Base-by-base conservation (phyloP, 2,113 vertebrate species). In the Paramisgurnus dabryanus region DNA sequence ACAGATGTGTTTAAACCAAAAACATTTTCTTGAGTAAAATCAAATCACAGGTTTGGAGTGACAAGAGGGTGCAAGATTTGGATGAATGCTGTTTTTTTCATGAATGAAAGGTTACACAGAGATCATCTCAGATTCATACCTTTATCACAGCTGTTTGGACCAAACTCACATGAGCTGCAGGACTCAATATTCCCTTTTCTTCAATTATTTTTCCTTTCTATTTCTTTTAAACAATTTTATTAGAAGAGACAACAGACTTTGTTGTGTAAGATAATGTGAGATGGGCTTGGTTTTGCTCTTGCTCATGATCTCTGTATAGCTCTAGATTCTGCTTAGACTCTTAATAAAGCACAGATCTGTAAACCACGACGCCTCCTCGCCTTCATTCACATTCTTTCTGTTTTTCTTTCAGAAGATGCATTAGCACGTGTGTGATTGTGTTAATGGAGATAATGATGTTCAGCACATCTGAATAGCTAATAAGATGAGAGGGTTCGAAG, bases 311-410 rank as follows among this genome's bases (percentile, higher is more conserved):
- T 91, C 90, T 93, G 93, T 94, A 34, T 34, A 94, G 93, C 92
- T 94, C 91, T 93, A 93, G 92, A 93, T 92, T 93, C 92, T 92
- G 91, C 92, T 92, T 94, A 92, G 91, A 92, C 89, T 92, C 92
- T 92, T 78, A 94, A 94, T 94, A 94, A 94, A 94, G 92, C 92
- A 93, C 93, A 93, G 91, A 93, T 91, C 91, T 93, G 91, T 93
- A 94, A 91, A 93, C 92, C 84, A 91, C 78, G 73, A 83, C 80
- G 84, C 66, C 83, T 87, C 82, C 57, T 89, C 88, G 83, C 90
- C 85, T 63, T 88, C 86, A 66, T 79, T 64, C 57, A 58, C 55
- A 41, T 17, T 64, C 4, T 27, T 34, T 34, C 27, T 34, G 27
- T 34, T 34, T 34, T 34, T 34, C 27, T 87, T 87, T 81, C 81